Evolutionary conservation across 2,888 invertebrate species (phyloP).

Genomic region (Drosophila mercatorum): DNA sequence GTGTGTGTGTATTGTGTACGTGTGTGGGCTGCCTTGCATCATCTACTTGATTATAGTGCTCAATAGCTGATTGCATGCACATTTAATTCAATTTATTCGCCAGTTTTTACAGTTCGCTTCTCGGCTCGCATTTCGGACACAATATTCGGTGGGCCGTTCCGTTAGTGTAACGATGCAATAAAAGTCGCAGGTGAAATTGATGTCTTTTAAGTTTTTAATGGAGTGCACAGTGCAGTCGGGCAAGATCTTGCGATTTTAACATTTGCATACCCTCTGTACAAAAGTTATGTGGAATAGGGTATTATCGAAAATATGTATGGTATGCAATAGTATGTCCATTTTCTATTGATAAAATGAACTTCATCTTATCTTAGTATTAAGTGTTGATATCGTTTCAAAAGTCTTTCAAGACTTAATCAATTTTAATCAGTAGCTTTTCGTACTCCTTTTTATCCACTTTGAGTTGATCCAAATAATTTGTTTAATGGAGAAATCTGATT

Average conservation of each 20-base stretch:
- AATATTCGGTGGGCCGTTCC: slow-evolving; percentile 26
- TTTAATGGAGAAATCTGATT: too few relatives aligned
- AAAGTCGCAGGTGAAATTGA: slow-evolving; percentile 5
- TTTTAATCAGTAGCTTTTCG: background rate
- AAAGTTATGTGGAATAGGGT: background rate
- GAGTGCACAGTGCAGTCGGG: slow-evolving; percentile 12
- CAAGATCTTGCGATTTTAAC: background rate
- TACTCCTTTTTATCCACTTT: too few relatives aligned
- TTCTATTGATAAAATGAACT: background rate
- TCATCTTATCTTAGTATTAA: background rate
- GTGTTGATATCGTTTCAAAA: background rate
- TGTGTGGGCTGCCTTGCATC: slow-evolving; percentile 6
- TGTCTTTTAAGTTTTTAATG: slow-evolving; percentile 28
- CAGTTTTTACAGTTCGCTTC: slow-evolving; percentile 14
- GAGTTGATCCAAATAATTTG: too few relatives aligned
- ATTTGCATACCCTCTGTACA: background rate
- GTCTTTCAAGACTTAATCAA: background rate
- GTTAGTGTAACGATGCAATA: slow-evolving; percentile 9
- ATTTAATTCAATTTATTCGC: slow-evolving; percentile 69
- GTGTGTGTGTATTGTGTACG: background rate
- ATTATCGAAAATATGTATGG: background rate
- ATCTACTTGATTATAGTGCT: slow-evolving; percentile 31
- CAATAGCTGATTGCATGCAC: slow-evolving; percentile 54
- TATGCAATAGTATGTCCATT: too few relatives aligned
- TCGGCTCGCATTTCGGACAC: slow-evolving; percentile 36